A percentile compares a stretch with the other conserved stretches of the same genome.
phyloP scores from a whole-genome alignment of 2,797 vertebrate species.

The Balearica regulorum region DNA sequence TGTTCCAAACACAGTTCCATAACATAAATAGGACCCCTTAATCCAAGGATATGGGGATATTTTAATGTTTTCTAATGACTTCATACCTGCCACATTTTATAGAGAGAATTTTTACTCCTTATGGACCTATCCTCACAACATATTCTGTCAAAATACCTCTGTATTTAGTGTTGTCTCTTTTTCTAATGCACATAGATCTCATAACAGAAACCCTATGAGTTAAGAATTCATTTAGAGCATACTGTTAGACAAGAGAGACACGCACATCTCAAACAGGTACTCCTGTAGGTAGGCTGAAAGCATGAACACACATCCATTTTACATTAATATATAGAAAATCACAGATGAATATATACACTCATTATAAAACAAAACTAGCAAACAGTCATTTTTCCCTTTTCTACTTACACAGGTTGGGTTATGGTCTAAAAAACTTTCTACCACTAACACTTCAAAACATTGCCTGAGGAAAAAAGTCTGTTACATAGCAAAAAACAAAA shows the following conservation, averaged over 20 bases:
- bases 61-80: neutral
- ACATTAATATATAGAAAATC: neutral
- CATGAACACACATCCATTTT: neutral
- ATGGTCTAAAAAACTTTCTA: neutral
- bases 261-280: neutral
- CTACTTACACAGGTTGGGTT: neutral
- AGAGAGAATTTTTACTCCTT: neutral
- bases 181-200: neutral
- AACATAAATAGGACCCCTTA: neutral
- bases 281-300: neutral
- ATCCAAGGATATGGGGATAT: neutral
- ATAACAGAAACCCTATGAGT: neutral
- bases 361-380: neutral
- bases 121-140: neutral
- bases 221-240: neutral
- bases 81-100: neutral
- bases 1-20: neutral
- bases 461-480: neutral
- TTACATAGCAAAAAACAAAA: neutral
- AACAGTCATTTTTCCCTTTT: neutral
- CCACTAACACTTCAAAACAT: neutral
- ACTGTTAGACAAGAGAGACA: neutral
- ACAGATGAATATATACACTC: neutral
- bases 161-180: neutral
- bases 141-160: neutral